Conservation (phyloP, 2,113 vertebrate species). For the Python bivittatus region DNA sequence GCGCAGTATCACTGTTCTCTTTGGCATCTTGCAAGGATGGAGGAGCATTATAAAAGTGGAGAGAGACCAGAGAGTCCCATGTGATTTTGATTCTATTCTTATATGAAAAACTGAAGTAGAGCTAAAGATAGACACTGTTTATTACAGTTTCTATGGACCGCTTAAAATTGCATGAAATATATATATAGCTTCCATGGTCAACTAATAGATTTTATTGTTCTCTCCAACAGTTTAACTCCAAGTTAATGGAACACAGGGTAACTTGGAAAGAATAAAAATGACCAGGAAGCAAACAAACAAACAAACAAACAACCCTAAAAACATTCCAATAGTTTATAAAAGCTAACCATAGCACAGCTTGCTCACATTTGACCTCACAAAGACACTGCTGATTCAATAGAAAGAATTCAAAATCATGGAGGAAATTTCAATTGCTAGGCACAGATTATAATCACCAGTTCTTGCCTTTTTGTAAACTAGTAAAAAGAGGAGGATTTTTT, state of each 20-base stretch:
- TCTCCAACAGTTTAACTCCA: conserved; percentile 55
- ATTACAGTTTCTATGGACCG: conserved; percentile 56
- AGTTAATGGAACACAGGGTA: conserved; percentile 55
- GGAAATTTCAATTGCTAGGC: background rate
- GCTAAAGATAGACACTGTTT: conserved; percentile 54
- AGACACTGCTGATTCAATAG: background rate
- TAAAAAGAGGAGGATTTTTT: background rate
- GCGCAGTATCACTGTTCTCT: background rate
- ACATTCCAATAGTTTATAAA: conserved; percentile 17
- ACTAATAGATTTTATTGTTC: conserved; percentile 47
- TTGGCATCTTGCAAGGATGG: background rate
- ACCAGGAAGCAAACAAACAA: background rate
- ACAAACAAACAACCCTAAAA: background rate
- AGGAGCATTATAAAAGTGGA: background rate
- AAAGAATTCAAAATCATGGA: background rate
- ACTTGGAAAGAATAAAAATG: conserved; percentile 41
- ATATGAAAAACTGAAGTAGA: conserved; percentile 45
- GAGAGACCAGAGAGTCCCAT: conserved; percentile 6
- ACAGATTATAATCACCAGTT: background rate
- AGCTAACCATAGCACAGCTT: background rate
- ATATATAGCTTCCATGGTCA: conserved; percentile 50
- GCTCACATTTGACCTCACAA: conserved; percentile 31
- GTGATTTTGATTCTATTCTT: conserved; percentile 52
- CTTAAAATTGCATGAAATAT: conserved; percentile 48
- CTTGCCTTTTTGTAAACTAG: background rate